Evolutionary conservation across 1,140 invertebrate species (phyloP).

Genomic region (Drosophila burlai): DNA sequence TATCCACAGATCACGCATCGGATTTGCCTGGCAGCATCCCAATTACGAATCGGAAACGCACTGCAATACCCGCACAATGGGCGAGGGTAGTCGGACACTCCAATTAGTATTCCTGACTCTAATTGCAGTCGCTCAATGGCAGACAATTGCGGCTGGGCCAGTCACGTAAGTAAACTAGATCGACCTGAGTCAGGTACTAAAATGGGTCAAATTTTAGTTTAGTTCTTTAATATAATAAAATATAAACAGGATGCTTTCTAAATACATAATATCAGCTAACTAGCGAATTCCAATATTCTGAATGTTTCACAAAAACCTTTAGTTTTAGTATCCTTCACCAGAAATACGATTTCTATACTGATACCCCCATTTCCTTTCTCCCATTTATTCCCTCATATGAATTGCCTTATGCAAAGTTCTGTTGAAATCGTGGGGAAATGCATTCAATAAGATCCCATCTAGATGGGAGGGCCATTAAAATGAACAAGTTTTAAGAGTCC

Average conservation of each 20-base stretch:
- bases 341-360: not conserved
- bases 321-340: not conserved
- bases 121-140: constrained; percentile 56
- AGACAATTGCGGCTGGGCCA: constrained; percentile 24
- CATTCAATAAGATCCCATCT: not conserved
- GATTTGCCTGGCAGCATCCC: constrained; percentile 33
- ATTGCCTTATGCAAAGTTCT: not conserved
- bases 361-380: not conserved
- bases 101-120: constrained; percentile 50
- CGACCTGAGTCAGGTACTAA: not conserved
- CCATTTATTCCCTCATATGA: not conserved
- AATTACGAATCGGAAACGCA: constrained; percentile 53
- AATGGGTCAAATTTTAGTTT: not conserved
- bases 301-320: too few relatives aligned
- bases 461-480: not conserved
- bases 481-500: constrained; percentile 9
- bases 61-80: constrained; percentile 30
- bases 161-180: constrained; percentile 61
- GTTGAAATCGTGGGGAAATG: not conserved
- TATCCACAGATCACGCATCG: constrained; percentile 48
- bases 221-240: not conserved
- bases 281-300: too few relatives aligned
- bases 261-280: not conserved
- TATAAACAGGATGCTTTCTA: not conserved
- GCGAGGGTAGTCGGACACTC: constrained; percentile 44